Evolutionary conservation across 2,888 invertebrate genomes (phyloP), one percentile per base, ranked within the genome.

Genomic region (Drosophila birchii): DNA sequence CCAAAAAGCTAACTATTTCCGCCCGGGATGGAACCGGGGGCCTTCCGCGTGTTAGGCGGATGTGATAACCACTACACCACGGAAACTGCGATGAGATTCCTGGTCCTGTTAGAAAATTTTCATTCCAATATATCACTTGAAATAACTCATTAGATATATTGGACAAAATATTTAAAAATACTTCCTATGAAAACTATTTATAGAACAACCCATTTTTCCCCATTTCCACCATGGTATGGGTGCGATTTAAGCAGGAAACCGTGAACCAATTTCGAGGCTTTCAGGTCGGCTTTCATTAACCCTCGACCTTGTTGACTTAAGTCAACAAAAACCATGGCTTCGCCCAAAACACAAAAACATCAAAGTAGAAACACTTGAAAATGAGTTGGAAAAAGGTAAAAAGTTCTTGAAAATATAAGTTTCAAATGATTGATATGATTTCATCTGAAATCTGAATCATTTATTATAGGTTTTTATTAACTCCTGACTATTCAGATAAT

Each of bases 21-120:
- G 43, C 20, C 43, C 43, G 43, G 43, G 20, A 43, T 43, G 20
- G 93, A 93, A 92, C 93, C 93, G 93, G 92, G 92, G 93, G 92
- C 93, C 93, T 92, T 92, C 92, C 92, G 93, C 93, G 92, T 93
- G 93, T 92, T 91, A 93, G 92, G 92, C 92, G 92, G 92, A 92
- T 92, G 92, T 92, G 92, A 92, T 93, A 92, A 92, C 90, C 93
- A 86, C 91, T 93, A 91, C 92, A 93, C 92, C 90, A 91, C 92
- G 88, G 91, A 92, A 91, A 91, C 92, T 41, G n/a, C 0, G 57
- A 41, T 71, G 39, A 0, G 2, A 0, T 4, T 0, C 0, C 3
- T 1, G 5, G 34, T 8, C 12, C 14, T 38, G 6, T 20, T 20
- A 12, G 12, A 9, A 1, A 59, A 58, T 39, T 23, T 45, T 0